phyloP scores from a whole-genome alignment of 2,888 invertebrate species.

The Zootermopsis nevadensis region DNA sequence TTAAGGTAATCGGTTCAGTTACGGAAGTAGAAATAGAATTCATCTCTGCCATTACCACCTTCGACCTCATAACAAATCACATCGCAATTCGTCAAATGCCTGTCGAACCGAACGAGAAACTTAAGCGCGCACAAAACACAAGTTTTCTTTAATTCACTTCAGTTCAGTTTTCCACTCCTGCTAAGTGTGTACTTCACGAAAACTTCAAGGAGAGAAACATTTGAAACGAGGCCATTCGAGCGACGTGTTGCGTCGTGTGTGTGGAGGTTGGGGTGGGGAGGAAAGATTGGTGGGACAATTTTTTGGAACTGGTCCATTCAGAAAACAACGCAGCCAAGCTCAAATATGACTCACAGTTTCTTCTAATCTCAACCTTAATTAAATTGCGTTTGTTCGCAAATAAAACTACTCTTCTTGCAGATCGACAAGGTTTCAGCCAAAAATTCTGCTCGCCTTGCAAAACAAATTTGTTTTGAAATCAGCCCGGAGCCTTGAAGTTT shows the following conservation, averaged over 20 bases:
- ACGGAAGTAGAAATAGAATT: too few relatives aligned
- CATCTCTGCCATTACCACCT: too few relatives aligned
- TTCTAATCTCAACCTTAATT: neutral
- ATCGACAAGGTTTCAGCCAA: neutral
- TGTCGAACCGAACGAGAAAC: neutral
- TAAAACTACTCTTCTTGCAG: neutral
- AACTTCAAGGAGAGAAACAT: constrained; percentile 19
- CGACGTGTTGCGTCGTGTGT: too few relatives aligned
- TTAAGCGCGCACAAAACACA: neutral
- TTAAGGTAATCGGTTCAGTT: too few relatives aligned
- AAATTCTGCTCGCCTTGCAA: too few relatives aligned
- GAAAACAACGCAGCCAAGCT: constrained; percentile 8
- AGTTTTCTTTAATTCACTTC: neutral
- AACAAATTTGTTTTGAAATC: too few relatives aligned
- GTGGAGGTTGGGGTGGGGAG: neutral
- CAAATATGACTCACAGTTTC: constrained; percentile 24
- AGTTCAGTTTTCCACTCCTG: neutral
- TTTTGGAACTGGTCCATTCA: constrained; percentile 37
- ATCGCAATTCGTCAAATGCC: neutral
- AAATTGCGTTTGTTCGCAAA: neutral
- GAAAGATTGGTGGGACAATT: neutral
- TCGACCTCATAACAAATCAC: neutral
- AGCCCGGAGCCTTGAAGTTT: too few relatives aligned
- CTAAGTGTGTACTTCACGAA: neutral
- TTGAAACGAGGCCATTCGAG: too few relatives aligned